These are phyloP conservation scores for Diadegma fenestrale DNA, from an alignment of 2,888 invertebrate genomes.

Conservation along the genomic window DNA sequence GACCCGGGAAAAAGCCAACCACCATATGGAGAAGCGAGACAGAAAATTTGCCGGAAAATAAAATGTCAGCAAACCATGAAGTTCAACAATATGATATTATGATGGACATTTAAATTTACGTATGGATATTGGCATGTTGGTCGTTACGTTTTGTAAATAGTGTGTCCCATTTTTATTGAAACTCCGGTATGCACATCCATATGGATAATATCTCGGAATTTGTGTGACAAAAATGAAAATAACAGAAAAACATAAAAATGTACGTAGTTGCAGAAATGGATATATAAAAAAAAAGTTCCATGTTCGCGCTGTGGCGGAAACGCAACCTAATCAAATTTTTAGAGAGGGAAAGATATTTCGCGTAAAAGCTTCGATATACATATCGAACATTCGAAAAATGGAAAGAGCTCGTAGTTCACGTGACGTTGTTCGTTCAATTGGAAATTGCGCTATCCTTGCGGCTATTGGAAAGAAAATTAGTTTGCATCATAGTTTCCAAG, in stretches of 20 bases:
- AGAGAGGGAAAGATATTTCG: background rate
- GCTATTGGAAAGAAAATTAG: background rate
- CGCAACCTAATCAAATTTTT: background rate
- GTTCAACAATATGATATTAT: slow-evolving; percentile 28
- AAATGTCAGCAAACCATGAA: slow-evolving; percentile 12
- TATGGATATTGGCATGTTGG: background rate
- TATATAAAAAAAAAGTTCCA: slow-evolving; percentile 1
- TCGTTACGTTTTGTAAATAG: slow-evolving; percentile 19
- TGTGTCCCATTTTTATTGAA: slow-evolving; percentile 13
- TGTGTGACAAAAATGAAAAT: background rate
- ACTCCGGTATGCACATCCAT: background rate
- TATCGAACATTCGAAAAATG: background rate
- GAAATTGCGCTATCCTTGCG: background rate
- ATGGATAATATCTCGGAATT: background rate
- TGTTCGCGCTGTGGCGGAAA: background rate
- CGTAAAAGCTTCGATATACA: background rate
- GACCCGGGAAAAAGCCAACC: background rate
- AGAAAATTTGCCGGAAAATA: background rate
- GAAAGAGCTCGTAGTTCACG: background rate
- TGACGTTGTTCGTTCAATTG: background rate
- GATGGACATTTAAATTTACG: slow-evolving; percentile 8
- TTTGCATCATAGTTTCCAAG: background rate
- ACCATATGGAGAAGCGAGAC: background rate
- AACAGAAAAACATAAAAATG: slow-evolving; percentile 1
- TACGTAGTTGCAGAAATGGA: background rate